These are phyloP conservation scores for Platalea minor DNA, from an alignment of 2,797 vertebrate genomes.

Conservation along the genomic window DNA sequence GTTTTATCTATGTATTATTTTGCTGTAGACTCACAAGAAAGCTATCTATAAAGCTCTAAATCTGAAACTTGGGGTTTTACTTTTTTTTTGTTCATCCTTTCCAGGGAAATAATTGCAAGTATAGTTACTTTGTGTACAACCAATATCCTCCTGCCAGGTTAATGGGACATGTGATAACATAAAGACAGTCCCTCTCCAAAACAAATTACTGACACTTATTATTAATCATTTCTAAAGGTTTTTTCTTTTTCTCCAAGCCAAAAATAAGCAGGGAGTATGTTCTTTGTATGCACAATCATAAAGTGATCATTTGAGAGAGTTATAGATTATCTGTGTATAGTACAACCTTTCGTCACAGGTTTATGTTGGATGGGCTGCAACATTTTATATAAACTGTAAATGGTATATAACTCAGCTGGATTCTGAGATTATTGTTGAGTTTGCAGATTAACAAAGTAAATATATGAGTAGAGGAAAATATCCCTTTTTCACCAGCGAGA, in stretches of 20 bases:
- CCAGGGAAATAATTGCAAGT: not conserved
- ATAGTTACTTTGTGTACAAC: not conserved
- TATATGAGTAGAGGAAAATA: not conserved
- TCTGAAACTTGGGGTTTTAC: not conserved
- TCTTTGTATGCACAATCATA: not conserved
- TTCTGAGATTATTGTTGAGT: not conserved
- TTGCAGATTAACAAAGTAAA: not conserved
- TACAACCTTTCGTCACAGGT: not conserved
- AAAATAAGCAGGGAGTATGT: not conserved
- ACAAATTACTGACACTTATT: not conserved
- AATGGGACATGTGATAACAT: not conserved
- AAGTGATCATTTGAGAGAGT: not conserved
- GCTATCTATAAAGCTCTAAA: not conserved
- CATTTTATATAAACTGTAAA: not conserved
- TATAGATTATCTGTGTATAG: not conserved
- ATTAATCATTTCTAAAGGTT: not conserved
- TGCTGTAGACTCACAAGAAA: not conserved
- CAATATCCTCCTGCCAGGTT: not conserved
- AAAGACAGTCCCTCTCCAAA: not conserved
- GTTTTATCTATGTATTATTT: not conserved
- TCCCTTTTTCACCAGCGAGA: not conserved
- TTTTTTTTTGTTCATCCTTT: not conserved
- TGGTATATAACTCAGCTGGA: not conserved
- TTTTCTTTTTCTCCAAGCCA: not conserved
- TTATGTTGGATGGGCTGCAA: not conserved